These are phyloP conservation scores for Himalopsyche tibetana DNA, from an alignment of 2,888 invertebrate species.

Conservation along the genomic window DNA sequence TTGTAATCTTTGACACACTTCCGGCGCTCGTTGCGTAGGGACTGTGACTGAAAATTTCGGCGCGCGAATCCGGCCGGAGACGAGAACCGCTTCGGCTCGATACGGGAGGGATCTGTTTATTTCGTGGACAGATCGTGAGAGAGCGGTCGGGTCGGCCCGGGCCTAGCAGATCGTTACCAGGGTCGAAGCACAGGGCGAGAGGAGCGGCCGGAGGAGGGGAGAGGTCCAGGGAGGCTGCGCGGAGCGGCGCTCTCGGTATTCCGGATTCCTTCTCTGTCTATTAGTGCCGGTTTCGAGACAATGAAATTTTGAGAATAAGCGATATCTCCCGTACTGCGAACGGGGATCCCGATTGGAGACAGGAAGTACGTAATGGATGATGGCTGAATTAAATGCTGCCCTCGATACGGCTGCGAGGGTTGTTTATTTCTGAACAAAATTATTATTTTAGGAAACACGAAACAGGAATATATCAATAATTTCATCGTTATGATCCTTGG, in stretches of 20 bases:
- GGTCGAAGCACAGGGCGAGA: conserved; percentile 69
- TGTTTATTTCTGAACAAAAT: conserved; percentile 1
- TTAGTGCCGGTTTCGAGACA: conserved; percentile 66
- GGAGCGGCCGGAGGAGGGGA: conserved; percentile 67
- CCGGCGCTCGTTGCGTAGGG: conserved; percentile 57
- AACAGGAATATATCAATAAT: neutral
- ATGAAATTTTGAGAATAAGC: conserved; percentile 16
- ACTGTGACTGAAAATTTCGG: conserved; percentile 58
- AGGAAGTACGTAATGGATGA: conserved; percentile 38
- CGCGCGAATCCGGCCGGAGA: conserved; percentile 55
- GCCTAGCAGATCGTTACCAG: conserved; percentile 74
- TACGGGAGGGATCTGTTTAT: conserved; percentile 48
- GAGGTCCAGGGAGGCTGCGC: conserved; percentile 72
- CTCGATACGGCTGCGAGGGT: neutral
- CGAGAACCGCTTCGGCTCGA: conserved; percentile 55
- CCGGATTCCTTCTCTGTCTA: neutral
- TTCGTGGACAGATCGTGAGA: conserved; percentile 46
- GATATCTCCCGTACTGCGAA: neutral
- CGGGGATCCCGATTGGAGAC: neutral
- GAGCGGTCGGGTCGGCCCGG: conserved; percentile 45
- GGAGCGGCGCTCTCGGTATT: conserved; percentile 52
- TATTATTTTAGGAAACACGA: neutral
- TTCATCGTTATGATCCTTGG: no score
- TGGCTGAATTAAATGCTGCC: conserved; percentile 36
- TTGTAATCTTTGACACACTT: conserved; percentile 57